Conservation (phyloP, 2,113 vertebrate species). For the Odobenus rosmarus region DNA sequence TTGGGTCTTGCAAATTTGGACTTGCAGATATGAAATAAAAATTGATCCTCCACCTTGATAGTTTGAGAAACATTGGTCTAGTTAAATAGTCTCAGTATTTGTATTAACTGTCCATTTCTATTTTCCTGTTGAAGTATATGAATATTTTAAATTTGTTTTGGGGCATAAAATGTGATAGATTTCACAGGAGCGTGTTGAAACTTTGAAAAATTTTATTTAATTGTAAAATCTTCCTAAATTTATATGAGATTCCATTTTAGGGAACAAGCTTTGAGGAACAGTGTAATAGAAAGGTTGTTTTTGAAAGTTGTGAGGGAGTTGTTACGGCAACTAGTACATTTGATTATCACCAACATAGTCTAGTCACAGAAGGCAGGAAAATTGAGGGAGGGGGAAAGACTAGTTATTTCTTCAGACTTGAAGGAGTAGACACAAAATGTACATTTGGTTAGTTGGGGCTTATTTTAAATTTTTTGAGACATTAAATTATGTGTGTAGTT, state of each 20-base stretch:
- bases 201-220: not conserved
- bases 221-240: constrained; percentile 39
- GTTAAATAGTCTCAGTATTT: not conserved
- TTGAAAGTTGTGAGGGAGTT: constrained; percentile 53
- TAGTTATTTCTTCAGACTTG: constrained; percentile 19
- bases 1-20: not conserved
- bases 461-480: constrained; percentile 51
- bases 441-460: not conserved
- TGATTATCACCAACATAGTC: constrained; percentile 30
- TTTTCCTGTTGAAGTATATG: constrained; percentile 1
- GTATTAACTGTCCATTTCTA: not conserved
- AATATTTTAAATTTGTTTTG: not conserved
- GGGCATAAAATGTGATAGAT: not conserved
- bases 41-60: not conserved
- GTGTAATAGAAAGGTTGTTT: constrained; percentile 7
- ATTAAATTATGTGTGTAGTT: constrained; percentile 42
- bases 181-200: not conserved
- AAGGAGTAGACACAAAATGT: not conserved
- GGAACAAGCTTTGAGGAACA: not conserved
- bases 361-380: constrained; percentile 22
- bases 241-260: not conserved
- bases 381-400: constrained; percentile 12
- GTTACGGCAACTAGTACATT: not conserved
- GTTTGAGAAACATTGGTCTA: not conserved
- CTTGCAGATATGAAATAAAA: constrained; percentile 9